These are phyloP conservation scores for Eptesicus fuscus DNA, from an alignment of 2,113 vertebrate species.

Conservation along the genomic window DNA sequence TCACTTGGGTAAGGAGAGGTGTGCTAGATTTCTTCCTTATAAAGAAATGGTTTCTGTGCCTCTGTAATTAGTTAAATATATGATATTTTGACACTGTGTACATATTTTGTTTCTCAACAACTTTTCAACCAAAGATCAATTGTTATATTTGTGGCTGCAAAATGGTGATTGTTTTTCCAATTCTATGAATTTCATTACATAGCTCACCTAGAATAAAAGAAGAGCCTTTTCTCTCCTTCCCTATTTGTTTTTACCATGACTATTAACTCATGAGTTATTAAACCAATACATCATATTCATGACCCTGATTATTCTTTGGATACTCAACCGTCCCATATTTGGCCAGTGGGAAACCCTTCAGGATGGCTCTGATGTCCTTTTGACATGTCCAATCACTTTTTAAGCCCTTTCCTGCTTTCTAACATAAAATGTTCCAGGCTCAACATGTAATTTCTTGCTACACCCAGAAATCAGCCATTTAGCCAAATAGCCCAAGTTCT, in stretches of 20 bases:
- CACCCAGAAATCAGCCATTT: background rate
- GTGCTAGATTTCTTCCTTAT: background rate
- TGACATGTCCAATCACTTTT: background rate
- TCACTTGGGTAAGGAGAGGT: background rate
- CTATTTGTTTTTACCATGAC: background rate
- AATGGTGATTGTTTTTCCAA: background rate
- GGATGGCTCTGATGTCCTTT: background rate
- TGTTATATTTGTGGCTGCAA: background rate
- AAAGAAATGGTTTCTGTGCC: background rate
- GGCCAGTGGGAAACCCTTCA: background rate
- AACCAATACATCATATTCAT: background rate
- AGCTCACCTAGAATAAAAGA: background rate
- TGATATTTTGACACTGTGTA: background rate
- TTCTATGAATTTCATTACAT: background rate
- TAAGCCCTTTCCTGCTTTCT: background rate
- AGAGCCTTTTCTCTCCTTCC: background rate
- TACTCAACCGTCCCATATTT: background rate
- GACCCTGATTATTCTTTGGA: background rate
- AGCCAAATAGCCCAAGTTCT: background rate
- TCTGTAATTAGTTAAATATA: background rate
- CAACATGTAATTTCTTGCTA: background rate
- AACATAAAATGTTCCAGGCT: background rate
- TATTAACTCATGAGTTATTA: background rate
- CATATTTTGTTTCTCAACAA: background rate
- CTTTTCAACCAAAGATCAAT: background rate